A percentile compares a stretch with the other conserved stretches of the same genome.
phyloP scores from a whole-genome alignment of 2,113 vertebrate genomes.

The Tapirus terrestris region DNA sequence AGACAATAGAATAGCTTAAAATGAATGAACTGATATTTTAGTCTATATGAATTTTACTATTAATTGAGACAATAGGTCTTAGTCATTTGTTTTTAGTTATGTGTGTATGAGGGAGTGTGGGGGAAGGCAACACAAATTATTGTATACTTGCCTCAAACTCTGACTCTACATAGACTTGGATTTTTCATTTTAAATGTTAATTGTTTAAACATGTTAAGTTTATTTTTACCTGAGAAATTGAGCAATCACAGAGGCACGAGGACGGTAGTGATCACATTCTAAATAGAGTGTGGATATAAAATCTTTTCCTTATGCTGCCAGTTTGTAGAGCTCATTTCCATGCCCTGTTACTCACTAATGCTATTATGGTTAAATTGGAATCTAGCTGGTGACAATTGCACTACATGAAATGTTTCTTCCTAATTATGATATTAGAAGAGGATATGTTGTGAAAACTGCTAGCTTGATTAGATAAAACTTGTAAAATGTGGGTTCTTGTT shows the following conservation, averaged over 20 bases:
- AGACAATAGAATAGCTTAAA: background rate
- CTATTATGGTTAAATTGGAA: slow-evolving; percentile 69
- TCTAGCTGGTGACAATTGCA: slow-evolving; percentile 28
- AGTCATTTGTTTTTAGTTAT: background rate
- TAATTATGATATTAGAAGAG: slow-evolving; percentile 66
- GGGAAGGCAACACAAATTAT: background rate
- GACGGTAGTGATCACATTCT: background rate
- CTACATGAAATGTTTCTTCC: slow-evolving; percentile 34
- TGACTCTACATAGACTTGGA: background rate
- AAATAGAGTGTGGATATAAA: slow-evolving; percentile 13
- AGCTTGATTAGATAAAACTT: slow-evolving; percentile 58
- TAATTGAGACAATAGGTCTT: background rate
- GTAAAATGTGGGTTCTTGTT: slow-evolving; percentile 5
- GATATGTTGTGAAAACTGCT: slow-evolving; percentile 70
- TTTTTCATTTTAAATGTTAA: slow-evolving; percentile 43
- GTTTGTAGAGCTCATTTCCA: slow-evolving; percentile 48
- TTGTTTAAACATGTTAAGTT: background rate
- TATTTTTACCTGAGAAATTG: slow-evolving; percentile 38
- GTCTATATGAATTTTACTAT: background rate
- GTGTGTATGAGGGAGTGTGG: accelerated
- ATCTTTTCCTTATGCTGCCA: background rate
- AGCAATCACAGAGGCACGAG: background rate
- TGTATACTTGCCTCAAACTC: background rate
- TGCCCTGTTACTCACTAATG: slow-evolving; percentile 37
- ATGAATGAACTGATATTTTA: background rate